Evolutionary conservation across 2,888 invertebrate genomes (phyloP), one percentile per base, ranked within the genome.

Genomic region (Serrognathus titanus): DNA sequence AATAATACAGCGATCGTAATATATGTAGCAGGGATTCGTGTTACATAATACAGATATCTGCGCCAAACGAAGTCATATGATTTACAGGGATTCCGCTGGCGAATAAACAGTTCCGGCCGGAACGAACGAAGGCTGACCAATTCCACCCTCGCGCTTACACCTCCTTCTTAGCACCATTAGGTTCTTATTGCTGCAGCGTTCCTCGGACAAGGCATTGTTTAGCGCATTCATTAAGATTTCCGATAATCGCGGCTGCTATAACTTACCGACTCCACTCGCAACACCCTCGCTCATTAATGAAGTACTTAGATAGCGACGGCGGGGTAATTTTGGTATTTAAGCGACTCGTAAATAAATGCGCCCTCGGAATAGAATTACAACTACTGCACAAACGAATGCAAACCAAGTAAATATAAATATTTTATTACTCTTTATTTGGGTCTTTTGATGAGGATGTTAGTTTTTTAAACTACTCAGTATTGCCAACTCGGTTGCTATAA

Each of bases 221-320:
- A 9, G 43, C 12, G 43, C 43, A 20, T 11, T 49, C 48, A 53
- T 46, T 48, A 48, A 48, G 31, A 35, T 36, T 24, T 24, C 31
- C 48, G 37, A 36, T 36, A 36, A 49, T 49, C 49, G 49, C 49
- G 37, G 12, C 49, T 9, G 49, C 49, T 36, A 49, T 49, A 49
- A 49, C 49, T 11, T 49, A 49, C 49, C 37, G 16, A 36, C 36
- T n/a, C 36, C 48, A 31, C 24, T 35, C 9, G n/a, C 48, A 51
- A 66, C 67, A 65, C 69, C 65, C 68, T 65, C 62, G 61, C 64
- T 64, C 64, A 68, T 67, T 73, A 73, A 73, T 73, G 71, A 73
- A 73, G 73, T 70, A 69, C 71, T 72, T 70, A 69, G 71, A 71
- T 73, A 71, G 72, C 69, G 65, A 43, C 65, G 62, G 61, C 55